Base-by-base conservation (phyloP, 2,888 invertebrate species). In the Cylindroiulus punctatus region DNA sequence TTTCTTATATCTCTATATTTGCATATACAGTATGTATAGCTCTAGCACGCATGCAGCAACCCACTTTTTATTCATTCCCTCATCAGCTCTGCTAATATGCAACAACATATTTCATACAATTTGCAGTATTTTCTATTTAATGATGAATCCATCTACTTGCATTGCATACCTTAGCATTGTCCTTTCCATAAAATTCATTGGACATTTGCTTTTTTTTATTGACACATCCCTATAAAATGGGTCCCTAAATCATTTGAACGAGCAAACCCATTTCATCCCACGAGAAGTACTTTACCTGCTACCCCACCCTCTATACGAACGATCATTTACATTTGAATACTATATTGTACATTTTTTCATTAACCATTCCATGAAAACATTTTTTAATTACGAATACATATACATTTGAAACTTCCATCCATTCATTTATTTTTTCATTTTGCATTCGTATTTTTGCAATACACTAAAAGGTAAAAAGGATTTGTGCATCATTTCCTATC, bases 391-490 rank as follows among this genome's bases (percentile, higher is more conserved):
- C 40, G 32, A 36, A 32, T 82, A 57, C 57, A 57, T 82, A 82
- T 40, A 82, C 82, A 82, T 82, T 82, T 30, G 44, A 84, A 84
- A 84, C 84, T 84, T 84, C 84, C 84, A 84, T 84, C 84, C 84
- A 84, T 84, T 84, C 17, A 30, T 82, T 82, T 84, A 84, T 84
- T 84, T 84, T 84, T 44, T 84, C 36, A 44, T 84, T 44, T 84
- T 84, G 84, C 84, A 84, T 82, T 82, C n/a, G 40, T 84, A 84
- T 84, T 84, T 84, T 84, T 84, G 84, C 84, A 84, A 84, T 84
- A 44, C 84, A 84, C 44, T 19, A 44, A 44, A 44, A 47, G 30
- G 44, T 30, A 84, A 84, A 47, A 84, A 84, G 44, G 82, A 82
- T 40, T 82, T 82, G 40, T 57, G 82, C 32, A 82, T 82, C 82